Evolutionary conservation across 2,113 vertebrate species (phyloP).

Genomic region (Cephalopterus ornatus): DNA sequence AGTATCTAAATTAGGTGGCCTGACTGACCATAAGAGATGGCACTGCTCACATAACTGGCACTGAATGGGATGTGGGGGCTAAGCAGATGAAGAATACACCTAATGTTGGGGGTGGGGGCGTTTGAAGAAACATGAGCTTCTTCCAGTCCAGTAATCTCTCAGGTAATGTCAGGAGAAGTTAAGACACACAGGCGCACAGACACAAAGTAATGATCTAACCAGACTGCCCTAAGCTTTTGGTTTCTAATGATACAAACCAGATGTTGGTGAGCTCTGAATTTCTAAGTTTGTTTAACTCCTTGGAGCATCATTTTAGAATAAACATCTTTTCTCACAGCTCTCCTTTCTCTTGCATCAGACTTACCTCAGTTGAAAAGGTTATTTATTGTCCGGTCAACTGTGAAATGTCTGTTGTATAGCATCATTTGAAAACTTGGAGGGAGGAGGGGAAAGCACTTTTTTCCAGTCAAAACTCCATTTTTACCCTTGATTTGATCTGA

Average conservation of each 20-base stretch:
- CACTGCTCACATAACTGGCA: neutral
- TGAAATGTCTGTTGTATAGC: neutral
- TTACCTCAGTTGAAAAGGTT: slow-evolving; percentile 3
- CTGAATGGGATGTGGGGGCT: neutral
- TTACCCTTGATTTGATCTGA: slow-evolving; percentile 38
- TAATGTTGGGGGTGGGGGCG: neutral
- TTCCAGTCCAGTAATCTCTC: neutral
- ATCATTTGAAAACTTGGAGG: slow-evolving; percentile 11
- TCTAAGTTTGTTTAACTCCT: slow-evolving; percentile 47
- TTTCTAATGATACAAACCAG: slow-evolving; percentile 47
- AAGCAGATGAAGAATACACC: neutral
- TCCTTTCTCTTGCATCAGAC: slow-evolving; percentile 5
- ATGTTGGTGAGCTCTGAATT: neutral
- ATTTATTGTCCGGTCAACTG: neutral
- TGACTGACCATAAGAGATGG: neutral
- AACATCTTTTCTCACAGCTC: slow-evolving; percentile 33
- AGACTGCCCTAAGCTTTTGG: neutral
- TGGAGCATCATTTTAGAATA: slow-evolving; percentile 34
- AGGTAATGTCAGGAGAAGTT: slow-evolving; percentile 12
- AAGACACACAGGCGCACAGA: neutral
- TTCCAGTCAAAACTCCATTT: slow-evolving; percentile 32
- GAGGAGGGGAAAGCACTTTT: neutral
- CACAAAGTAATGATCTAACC: neutral
- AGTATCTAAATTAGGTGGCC: neutral
- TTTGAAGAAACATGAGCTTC: neutral